A percentile compares a stretch with the other conserved stretches of the same genome.
phyloP scores from a whole-genome alignment of 2,888 invertebrate genomes.

The Marasmarcha lunaedactyla region DNA sequence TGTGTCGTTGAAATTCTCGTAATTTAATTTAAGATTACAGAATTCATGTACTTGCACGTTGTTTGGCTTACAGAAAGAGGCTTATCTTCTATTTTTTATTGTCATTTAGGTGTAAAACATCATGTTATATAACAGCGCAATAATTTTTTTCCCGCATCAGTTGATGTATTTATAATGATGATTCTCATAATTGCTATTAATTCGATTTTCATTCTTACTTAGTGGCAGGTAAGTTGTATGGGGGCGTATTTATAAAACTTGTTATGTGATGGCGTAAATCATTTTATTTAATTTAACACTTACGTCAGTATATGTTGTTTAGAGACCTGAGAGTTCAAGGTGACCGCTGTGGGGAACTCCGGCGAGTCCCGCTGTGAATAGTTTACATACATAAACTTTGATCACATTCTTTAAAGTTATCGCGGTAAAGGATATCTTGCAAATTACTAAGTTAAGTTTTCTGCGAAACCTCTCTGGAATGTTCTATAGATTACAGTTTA shows the following conservation, averaged over 20 bases:
- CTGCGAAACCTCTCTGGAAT: conserved; percentile 18
- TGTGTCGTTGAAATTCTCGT: no score
- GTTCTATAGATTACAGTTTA: conserved; percentile 17
- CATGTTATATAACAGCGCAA: no score
- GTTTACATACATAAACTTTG: background rate
- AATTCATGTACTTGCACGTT: no score
- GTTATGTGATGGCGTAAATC: conserved; percentile 32
- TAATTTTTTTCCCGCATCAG: background rate
- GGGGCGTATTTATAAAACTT: conserved; percentile 26
- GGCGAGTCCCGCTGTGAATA: conserved; percentile 10
- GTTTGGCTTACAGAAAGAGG: no score
- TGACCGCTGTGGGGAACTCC: conserved; percentile 23
- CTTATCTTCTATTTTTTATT: no score
- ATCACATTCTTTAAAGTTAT: conserved; percentile 3
- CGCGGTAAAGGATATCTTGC: conserved; percentile 3
- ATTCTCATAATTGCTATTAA: conserved; percentile 9
- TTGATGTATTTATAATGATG: conserved; percentile 19
- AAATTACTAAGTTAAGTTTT: background rate
- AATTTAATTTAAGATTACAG: no score
- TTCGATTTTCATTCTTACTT: conserved; percentile 9
- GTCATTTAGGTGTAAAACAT: no score
- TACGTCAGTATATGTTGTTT: conserved; percentile 40
- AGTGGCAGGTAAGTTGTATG: conserved; percentile 14
- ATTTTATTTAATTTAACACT: conserved; percentile 48
- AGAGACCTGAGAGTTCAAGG: conserved; percentile 57